Evolutionary conservation across 2,113 vertebrate species (phyloP).

Genomic region (Xerus inauris): DNA sequence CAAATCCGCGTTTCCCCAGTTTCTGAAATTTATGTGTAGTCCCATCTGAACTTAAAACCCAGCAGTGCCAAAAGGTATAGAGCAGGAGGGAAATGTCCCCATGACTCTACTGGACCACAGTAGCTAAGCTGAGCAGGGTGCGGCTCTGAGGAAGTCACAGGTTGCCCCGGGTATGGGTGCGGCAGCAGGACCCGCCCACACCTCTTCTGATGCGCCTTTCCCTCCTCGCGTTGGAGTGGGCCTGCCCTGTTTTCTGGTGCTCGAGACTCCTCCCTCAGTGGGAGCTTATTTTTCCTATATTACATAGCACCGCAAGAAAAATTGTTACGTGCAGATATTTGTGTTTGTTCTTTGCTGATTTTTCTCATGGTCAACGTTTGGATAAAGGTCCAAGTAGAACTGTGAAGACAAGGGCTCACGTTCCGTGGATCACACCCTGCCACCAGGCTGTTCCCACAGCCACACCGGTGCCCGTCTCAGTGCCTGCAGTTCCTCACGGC

Average conservation of each 20-base stretch:
- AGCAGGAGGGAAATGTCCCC: background rate
- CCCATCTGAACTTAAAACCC: background rate
- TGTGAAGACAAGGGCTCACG: background rate
- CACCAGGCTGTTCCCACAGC: too few relatives aligned
- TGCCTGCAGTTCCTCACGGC: background rate
- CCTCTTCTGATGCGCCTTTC: background rate
- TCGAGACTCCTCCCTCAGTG: background rate
- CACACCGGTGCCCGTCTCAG: rapidly evolving
- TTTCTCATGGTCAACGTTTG: background rate
- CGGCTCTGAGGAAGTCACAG: background rate
- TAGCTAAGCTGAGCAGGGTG: background rate
- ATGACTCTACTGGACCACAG: too few relatives aligned
- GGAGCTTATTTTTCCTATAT: background rate
- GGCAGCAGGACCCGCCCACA: background rate
- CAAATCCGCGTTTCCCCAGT: background rate
- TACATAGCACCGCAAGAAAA: background rate
- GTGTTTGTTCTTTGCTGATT: background rate
- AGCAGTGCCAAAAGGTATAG: background rate
- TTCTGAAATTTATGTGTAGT: too few relatives aligned
- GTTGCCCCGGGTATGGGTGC: rapidly evolving
- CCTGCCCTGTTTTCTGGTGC: background rate
- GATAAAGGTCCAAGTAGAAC: background rate
- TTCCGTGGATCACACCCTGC: too few relatives aligned
- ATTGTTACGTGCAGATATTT: background rate
- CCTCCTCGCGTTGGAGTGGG: rapidly evolving